Conservation (phyloP, 2,888 invertebrate genomes). For the Dendrolimus pini region DNA sequence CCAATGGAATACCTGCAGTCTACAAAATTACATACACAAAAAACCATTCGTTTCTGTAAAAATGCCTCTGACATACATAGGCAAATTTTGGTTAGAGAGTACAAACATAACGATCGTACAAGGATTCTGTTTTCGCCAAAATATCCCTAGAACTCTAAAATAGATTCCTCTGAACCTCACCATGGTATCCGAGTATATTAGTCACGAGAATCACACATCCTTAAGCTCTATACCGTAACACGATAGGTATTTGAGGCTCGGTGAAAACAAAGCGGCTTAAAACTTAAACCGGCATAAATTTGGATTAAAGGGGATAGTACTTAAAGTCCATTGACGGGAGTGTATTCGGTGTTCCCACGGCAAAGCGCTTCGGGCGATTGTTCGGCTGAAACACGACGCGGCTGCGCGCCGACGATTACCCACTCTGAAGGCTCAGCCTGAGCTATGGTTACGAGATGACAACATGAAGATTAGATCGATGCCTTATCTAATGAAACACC, state of each 20-base stretch:
- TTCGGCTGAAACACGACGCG: constrained; percentile 24
- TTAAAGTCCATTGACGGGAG: constrained; percentile 22
- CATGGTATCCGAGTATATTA: too few relatives aligned
- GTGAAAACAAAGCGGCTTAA: constrained; percentile 1
- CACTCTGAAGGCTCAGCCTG: constrained; percentile 23
- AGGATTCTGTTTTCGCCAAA: too few relatives aligned
- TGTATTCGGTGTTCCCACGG: constrained; percentile 33
- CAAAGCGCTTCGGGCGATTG: constrained; percentile 28
- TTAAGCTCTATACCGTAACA: neutral
- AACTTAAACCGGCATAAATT: constrained; percentile 18
- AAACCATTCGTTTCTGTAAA: too few relatives aligned
- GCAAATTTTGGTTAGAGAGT: too few relatives aligned
- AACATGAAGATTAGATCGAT: constrained; percentile 18
- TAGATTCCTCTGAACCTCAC: too few relatives aligned
- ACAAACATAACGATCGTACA: too few relatives aligned
- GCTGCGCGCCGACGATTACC: constrained; percentile 20
- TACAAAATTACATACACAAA: too few relatives aligned
- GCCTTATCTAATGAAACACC: neutral
- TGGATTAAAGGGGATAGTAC: constrained; percentile 22
- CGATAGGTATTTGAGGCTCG: neutral
- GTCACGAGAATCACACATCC: neutral
- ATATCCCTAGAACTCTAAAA: too few relatives aligned
- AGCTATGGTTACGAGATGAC: constrained; percentile 31
- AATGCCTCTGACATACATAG: too few relatives aligned
- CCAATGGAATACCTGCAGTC: too few relatives aligned